These are phyloP conservation scores for Mycetomoellerius zeteki DNA, from an alignment of 1,140 invertebrate genomes.

Conservation along the genomic window DNA sequence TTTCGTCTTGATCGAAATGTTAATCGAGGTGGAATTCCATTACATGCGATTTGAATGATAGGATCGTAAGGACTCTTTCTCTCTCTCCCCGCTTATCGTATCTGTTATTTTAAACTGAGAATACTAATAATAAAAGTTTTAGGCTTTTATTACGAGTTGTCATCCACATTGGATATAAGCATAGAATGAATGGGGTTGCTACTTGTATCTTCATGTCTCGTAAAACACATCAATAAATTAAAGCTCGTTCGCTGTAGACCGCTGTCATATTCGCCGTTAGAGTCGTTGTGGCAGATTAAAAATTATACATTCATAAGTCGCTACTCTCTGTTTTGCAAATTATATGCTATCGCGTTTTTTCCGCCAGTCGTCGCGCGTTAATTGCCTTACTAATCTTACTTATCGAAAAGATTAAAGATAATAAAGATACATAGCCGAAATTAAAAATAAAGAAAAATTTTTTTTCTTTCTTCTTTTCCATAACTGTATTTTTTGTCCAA, in stretches of 20 bases:
- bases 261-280: slow-evolving; percentile 54
- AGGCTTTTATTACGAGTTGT: slow-evolving; percentile 10
- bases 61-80: not conserved
- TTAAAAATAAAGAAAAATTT: not conserved
- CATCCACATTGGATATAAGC: slow-evolving; percentile 8
- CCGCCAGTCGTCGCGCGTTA: slow-evolving; percentile 40
- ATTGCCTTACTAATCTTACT: slow-evolving; percentile 59
- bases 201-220: slow-evolving; percentile 54
- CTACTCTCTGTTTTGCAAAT: slow-evolving; percentile 48
- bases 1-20: slow-evolving; percentile 46
- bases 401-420: slow-evolving; percentile 50
- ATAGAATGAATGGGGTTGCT: not conserved
- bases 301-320: slow-evolving; percentile 64
- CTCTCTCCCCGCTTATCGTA: not conserved
- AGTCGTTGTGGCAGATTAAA: slow-evolving; percentile 61
- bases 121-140: slow-evolving; percentile 45
- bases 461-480: not conserved
- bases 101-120: slow-evolving; percentile 5
- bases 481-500: not conserved
- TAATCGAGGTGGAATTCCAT: slow-evolving; percentile 18
- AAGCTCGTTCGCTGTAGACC: slow-evolving; percentile 54
- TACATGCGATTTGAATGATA: slow-evolving; percentile 15
- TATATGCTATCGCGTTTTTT: slow-evolving; percentile 37
- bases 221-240: slow-evolving; percentile 65
- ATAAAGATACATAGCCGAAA: slow-evolving; percentile 5